phyloP scores from a whole-genome alignment of 2,113 vertebrate species.

The Cathartes aura region DNA sequence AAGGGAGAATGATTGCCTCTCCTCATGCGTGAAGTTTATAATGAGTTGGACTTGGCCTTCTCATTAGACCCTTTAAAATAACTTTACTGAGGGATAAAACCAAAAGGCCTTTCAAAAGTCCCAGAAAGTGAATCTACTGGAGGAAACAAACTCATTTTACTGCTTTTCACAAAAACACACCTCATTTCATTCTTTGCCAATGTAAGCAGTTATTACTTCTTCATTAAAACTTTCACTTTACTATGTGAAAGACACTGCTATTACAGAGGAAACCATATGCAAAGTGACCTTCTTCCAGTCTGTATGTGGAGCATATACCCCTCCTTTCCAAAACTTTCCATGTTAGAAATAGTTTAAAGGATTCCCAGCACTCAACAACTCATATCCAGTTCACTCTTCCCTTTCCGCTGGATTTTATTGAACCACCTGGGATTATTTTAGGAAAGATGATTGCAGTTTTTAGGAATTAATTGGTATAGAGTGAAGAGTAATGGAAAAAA shows the following conservation, averaged over 20 bases:
- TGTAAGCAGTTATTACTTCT: neutral
- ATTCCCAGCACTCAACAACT: neutral
- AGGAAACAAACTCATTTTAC: constrained; percentile 17
- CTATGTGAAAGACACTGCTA: neutral
- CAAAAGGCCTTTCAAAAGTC: neutral
- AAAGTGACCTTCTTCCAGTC: neutral
- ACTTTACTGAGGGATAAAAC: neutral
- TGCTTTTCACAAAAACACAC: neutral
- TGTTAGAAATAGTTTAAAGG: neutral
- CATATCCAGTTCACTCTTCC: neutral
- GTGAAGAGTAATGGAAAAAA: neutral
- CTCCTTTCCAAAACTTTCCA: neutral
- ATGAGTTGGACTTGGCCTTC: neutral
- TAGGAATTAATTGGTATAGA: neutral
- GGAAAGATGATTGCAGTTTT: neutral
- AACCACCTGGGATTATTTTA: neutral
- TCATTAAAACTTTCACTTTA: constrained; percentile 6
- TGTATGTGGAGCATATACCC: fast-evolving
- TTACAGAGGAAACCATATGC: neutral
- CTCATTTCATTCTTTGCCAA: neutral
- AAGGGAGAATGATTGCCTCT: neutral
- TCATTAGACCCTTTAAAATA: neutral
- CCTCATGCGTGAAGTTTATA: fast-evolving
- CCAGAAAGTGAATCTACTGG: neutral
- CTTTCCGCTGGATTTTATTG: neutral